Evolutionary conservation across 1,140 invertebrate species (phyloP), one percentile per base, ranked within the genome.

Genomic region (Pemphigus obesinymphae): DNA sequence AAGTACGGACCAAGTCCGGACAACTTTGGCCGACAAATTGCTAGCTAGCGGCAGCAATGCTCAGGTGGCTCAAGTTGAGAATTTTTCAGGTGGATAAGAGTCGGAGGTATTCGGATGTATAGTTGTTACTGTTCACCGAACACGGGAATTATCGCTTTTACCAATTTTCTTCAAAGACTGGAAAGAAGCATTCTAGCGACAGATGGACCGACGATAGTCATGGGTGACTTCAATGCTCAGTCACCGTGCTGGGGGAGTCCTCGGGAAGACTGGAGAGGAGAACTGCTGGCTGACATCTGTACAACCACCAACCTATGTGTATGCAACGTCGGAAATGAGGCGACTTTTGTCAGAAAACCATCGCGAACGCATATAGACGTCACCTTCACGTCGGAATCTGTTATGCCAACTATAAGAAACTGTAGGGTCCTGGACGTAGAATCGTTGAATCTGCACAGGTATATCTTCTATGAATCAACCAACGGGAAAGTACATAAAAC

Each of bases 71-170:
- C n/a, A n/a, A n/a, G n/a, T n/a, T n/a, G n/a, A n/a, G n/a, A n/a
- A n/a, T n/a, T n/a, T n/a, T 58, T 58, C n/a, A 23, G 55, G 6
- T 58, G 55, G 26, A 58, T 58, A 4, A 1, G 23, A 31, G 20
- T 81, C 8, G 37, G 17, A 10, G 53, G 50, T 8, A 37, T 8
- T 4, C 53, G 58, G 11, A 81, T 81, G 2, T 81, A 58, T 29
- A 81, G 76, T 20, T 55, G 48, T 23, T 81, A 81, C n/a, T 40
- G 50, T 7, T 81, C 76, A 34, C 76, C 76, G 4, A 81, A 81
- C 58, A 50, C 53, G 8, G 23, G 29, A 6, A 43, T 58, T 1
- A 1, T n/a, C 2, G 29, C 3, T 6, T 81, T 29, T n/a, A 37
- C 2, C 3, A 34, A 81, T 34, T 81, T 81, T 55, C 29, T 81